Conservation (phyloP, 2,888 invertebrate species). For the Nemoura dubitans region DNA sequence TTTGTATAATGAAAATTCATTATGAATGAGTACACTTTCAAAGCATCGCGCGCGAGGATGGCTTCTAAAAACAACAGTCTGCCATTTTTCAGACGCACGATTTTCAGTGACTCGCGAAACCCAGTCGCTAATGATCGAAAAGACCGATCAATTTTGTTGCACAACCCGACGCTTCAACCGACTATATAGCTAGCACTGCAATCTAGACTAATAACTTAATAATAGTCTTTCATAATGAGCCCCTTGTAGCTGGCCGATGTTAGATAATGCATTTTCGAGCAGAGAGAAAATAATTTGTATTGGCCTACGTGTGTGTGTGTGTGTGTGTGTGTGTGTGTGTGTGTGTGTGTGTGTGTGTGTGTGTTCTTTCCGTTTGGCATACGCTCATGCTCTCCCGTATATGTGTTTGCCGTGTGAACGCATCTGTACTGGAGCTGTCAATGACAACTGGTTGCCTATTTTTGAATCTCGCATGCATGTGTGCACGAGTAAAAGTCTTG, state of each 20-base stretch:
- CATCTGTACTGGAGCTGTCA: not conserved
- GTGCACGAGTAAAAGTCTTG: not conserved
- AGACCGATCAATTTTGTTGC: not conserved
- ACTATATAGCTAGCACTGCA: not conserved
- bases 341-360: no score
- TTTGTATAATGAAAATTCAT: no score
- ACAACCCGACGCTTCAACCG: not conserved
- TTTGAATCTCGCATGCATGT: not conserved
- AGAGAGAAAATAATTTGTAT: not conserved
- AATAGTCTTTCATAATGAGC: not conserved
- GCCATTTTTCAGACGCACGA: not conserved
- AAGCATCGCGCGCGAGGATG: no score
- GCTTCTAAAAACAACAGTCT: not conserved
- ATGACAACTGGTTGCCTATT: not conserved
- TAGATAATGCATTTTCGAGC: slow-evolving; percentile 12
- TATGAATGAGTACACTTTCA: no score
- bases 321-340: no score
- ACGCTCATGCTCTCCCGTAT: no score
- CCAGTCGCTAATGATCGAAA: no score
- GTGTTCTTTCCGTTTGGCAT: no score
- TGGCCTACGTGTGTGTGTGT: no score
- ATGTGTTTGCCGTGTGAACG: not conserved
- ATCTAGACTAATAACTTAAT: not conserved
- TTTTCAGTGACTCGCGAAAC: no score
- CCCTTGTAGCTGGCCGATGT: not conserved